Base-by-base conservation (phyloP, 1,140 invertebrate species). In the Dendroctonus ponderosae region DNA sequence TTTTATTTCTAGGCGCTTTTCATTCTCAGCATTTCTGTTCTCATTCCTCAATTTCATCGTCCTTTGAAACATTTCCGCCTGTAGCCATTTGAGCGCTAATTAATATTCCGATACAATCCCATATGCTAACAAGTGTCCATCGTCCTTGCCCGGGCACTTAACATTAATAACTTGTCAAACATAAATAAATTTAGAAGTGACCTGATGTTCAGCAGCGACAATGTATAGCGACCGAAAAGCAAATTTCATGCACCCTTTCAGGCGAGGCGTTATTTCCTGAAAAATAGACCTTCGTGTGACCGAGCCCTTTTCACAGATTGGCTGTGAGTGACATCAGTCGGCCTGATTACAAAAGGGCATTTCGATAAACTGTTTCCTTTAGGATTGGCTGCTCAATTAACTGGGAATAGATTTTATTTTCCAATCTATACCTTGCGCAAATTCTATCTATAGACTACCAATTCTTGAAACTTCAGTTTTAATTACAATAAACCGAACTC, bases 181-280 rank as follows among this genome's bases (percentile, higher is more conserved):
- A 58, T 58, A 39, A 41, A 57, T 57, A 52, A 14, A 51, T 51
- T 51, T 56, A 56, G 53, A 12, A 11, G 9, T 37, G 58, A 11
- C 15, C 6, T n/a, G 58, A 49, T 26, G 26, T 26, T 26, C 26
- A 26, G 26, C 26, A n/a, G 26, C 58, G 40, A 9, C 26, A 60
- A 9, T 37, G 14, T 38, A 60, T 60, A 26, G 26, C 26, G 26
- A 26, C 26, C 38, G 15, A 39, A 60, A 49, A 60, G 53, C 8
- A 60, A 60, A 49, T 60, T 60, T 60, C 14, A 60, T 60, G 46
- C 58, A 48, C 46, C 58, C 58, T 60, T 60, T 60, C 37, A 60
- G 58, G 58, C 40, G 26, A 56, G 53, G 38, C 14, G 39, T 49
- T 49, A 60, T 60, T 60, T 60, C 58, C 58, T 60, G 58, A 60